These are phyloP conservation scores for Macrotis lagotis DNA, from an alignment of 2,113 vertebrate species.

Conservation along the genomic window DNA sequence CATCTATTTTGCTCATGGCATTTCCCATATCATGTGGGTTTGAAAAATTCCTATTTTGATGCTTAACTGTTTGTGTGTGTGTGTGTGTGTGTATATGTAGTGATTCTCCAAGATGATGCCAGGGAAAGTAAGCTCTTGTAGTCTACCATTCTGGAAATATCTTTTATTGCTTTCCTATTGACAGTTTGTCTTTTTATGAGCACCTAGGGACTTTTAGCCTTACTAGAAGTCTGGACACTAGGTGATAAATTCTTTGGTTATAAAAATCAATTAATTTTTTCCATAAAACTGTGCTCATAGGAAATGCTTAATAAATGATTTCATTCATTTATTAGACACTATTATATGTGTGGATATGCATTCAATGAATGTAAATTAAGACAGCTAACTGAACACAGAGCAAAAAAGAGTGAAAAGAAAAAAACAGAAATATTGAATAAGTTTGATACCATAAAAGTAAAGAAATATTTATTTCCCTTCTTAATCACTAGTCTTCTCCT, in stretches of 20 bases:
- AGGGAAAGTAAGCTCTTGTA: neutral
- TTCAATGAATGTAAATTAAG: neutral
- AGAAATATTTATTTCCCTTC: constrained; percentile 3
- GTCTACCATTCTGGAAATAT: neutral
- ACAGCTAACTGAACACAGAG: neutral
- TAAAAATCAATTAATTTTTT: neutral
- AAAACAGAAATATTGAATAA: neutral
- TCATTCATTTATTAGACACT: neutral
- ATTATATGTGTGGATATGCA: neutral
- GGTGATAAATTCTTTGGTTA: neutral
- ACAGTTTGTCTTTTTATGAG: neutral
- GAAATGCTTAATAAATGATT: neutral
- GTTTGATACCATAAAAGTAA: constrained; percentile 1
- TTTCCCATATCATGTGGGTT: neutral
- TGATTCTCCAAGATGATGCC: neutral
- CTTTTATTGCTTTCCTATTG: neutral
- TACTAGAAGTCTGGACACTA: neutral
- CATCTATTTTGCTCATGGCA: neutral
- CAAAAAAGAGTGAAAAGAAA: neutral
- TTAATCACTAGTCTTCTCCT: neutral
- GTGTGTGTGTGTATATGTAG: too few species aligned
- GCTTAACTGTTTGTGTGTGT: neutral
- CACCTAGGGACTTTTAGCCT: neutral
- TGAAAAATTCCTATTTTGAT: neutral
- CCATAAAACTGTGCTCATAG: neutral